Evolutionary conservation across 1,140 invertebrate species (phyloP).

Genomic region (Drosophila kepulauana): DNA sequence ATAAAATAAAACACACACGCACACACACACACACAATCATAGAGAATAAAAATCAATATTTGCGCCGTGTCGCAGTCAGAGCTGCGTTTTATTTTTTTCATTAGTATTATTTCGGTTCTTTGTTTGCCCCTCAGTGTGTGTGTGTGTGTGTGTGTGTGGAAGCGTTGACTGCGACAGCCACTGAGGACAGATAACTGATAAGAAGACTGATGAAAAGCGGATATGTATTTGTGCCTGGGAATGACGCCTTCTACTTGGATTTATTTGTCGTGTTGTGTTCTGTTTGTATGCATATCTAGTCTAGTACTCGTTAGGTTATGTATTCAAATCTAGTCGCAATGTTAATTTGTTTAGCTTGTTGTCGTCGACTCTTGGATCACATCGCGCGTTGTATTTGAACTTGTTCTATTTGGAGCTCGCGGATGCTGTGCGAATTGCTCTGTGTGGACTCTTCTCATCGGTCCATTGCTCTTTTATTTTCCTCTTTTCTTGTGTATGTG

Average conservation of each 20-base stretch:
- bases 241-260: constrained; percentile 33
- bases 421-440: constrained; percentile 34
- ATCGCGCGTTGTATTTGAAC: constrained; percentile 50
- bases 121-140: constrained; percentile 43
- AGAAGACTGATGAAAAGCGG: constrained; percentile 44
- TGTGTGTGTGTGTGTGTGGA: not conserved
- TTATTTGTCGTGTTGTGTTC: too few relatives aligned
- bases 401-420: constrained; percentile 55
- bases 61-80: constrained; percentile 67
- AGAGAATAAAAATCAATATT: constrained; percentile 76
- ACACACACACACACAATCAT: constrained; percentile 19
- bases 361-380: not conserved
- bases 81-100: constrained; percentile 31
- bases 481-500: not conserved
- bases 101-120: constrained; percentile 51
- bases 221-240: constrained; percentile 34
- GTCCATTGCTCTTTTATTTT: constrained; percentile 37
- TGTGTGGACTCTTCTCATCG: constrained; percentile 7
- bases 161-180: constrained; percentile 5
- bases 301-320: not conserved
- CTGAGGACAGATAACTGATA: constrained; percentile 37
- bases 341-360: constrained; percentile 6
- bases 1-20: constrained; percentile 55
- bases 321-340: constrained; percentile 1
- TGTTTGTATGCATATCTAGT: constrained; percentile 14